Evolutionary conservation across 2,888 invertebrate genomes (phyloP).

Genomic region (Thereva unica): DNA sequence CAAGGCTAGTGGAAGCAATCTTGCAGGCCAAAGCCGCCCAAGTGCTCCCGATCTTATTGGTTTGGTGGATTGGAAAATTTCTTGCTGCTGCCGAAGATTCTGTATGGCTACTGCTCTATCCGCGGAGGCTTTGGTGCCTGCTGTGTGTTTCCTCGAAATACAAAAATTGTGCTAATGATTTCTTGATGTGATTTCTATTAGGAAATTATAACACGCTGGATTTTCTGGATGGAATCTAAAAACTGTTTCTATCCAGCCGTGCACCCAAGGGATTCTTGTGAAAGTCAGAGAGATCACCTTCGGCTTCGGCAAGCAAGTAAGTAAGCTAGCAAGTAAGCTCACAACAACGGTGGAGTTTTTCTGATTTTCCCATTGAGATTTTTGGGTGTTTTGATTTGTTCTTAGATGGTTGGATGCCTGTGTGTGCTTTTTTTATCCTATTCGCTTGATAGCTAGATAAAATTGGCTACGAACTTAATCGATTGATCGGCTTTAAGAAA

Average conservation of each 20-base stretch:
- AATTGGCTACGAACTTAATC: conserved; percentile 14
- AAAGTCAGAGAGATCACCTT: too few relatives aligned
- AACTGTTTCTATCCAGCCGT: too few relatives aligned
- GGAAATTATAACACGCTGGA: neutral
- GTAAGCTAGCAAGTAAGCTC: too few relatives aligned
- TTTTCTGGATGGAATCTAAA: too few relatives aligned
- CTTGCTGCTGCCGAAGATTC: neutral
- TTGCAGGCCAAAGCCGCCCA: conserved; percentile 3
- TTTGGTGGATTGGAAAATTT: conserved; percentile 9
- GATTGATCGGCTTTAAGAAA: conserved; percentile 4
- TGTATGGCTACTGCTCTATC: conserved; percentile 1
- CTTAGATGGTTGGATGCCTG: neutral
- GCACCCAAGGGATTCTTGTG: too few relatives aligned
- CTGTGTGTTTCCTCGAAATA: neutral
- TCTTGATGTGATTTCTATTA: conserved; percentile 23
- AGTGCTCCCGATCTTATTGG: too few relatives aligned
- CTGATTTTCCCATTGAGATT: conserved; percentile 11
- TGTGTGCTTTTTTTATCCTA: too few relatives aligned
- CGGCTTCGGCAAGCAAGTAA: too few relatives aligned
- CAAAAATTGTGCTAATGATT: conserved; percentile 7
- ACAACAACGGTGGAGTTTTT: conserved; percentile 1
- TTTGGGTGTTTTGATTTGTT: conserved; percentile 8
- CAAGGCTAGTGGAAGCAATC: neutral
- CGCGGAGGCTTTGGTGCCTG: neutral
- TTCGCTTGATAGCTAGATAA: neutral